A percentile compares a stretch with the other conserved stretches of the same genome.
Evolutionary conservation across 2,888 invertebrate genomes (phyloP).

Genomic region (Cryptocephalus primarius): DNA sequence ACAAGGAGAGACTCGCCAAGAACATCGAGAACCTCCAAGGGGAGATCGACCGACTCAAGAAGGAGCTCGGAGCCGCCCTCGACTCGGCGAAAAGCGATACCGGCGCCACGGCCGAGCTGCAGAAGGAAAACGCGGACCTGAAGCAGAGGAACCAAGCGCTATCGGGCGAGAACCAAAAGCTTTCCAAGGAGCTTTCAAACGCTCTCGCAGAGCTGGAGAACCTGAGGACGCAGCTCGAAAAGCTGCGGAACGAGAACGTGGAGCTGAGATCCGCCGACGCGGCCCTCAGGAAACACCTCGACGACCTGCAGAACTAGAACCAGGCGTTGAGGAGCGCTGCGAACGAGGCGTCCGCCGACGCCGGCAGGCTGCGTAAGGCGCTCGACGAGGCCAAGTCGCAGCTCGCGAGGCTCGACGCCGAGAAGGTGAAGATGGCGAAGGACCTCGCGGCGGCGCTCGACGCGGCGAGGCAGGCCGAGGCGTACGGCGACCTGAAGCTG

Average conservation of each 20-base stretch:
- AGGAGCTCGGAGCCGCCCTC: slow-evolving; percentile 16
- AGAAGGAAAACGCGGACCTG: slow-evolving; percentile 15
- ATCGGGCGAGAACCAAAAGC: too few species aligned
- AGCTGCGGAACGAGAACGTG: slow-evolving; percentile 8
- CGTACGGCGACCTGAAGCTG: slow-evolving; percentile 10
- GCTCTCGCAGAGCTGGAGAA: slow-evolving; percentile 5
- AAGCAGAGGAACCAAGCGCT: slow-evolving; percentile 14
- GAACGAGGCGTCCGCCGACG: slow-evolving; percentile 13
- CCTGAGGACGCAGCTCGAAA: slow-evolving; percentile 1
- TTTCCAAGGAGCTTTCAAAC: slow-evolving; percentile 11
- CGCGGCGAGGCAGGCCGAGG: slow-evolving; percentile 11
- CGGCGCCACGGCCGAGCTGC: slow-evolving; percentile 9
- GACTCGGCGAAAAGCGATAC: slow-evolving; percentile 12
- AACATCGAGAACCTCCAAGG: slow-evolving; percentile 13
- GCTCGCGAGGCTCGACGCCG: slow-evolving; percentile 9
- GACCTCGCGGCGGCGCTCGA: slow-evolving; percentile 10
- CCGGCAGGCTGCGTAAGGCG: slow-evolving; percentile 6
- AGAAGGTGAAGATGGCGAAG: slow-evolving; percentile 8
- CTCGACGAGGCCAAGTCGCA: slow-evolving; percentile 1
- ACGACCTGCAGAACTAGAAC: slow-evolving; percentile 17
- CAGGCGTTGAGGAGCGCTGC: slow-evolving; percentile 5
- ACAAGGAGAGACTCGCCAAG: slow-evolving; percentile 14
- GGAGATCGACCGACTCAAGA: slow-evolving; percentile 15
- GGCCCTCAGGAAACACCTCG: slow-evolving; percentile 9
- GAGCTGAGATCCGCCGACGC: slow-evolving; percentile 10